Percentiles rank a stretch among this genome's conserved stretches.
phyloP scores from a whole-genome alignment of 1,140 invertebrate species.

The Cecropterus lyciades region DNA sequence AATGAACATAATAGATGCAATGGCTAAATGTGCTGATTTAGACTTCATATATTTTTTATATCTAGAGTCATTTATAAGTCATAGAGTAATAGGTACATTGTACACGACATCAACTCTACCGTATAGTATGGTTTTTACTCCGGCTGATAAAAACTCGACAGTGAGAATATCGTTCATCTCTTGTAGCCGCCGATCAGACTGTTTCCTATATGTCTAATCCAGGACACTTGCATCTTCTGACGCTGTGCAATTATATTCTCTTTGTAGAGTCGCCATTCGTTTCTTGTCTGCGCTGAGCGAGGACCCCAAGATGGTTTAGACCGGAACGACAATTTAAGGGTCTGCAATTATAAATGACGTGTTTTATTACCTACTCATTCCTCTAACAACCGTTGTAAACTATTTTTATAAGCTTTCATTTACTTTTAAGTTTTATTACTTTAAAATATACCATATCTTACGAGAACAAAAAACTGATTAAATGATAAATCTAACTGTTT shows the following conservation, averaged over 20 bases:
- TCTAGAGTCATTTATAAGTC: no score
- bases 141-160: neutral
- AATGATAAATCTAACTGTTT: no score
- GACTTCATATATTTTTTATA: no score
- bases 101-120: neutral
- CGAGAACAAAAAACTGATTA: no score
- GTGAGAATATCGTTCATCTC: neutral
- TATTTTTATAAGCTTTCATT: no score
- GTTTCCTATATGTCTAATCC: conserved; percentile 51
- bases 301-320: conserved; percentile 87
- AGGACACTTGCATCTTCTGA: conserved; percentile 36
- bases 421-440: no score
- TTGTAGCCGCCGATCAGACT: conserved; percentile 54
- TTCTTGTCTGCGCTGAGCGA: conserved; percentile 72
- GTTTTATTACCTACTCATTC: no score
- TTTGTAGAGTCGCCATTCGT: conserved; percentile 85
- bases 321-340: conserved; percentile 76
- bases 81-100: no score
- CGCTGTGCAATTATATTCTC: conserved; percentile 58
- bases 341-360: conserved; percentile 73
- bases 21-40: no score
- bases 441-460: no score
- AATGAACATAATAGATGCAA: no score
- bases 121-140: neutral
- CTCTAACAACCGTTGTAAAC: no score